Conservation (phyloP, 2,797 vertebrate genomes). For the Molossus molossus region DNA sequence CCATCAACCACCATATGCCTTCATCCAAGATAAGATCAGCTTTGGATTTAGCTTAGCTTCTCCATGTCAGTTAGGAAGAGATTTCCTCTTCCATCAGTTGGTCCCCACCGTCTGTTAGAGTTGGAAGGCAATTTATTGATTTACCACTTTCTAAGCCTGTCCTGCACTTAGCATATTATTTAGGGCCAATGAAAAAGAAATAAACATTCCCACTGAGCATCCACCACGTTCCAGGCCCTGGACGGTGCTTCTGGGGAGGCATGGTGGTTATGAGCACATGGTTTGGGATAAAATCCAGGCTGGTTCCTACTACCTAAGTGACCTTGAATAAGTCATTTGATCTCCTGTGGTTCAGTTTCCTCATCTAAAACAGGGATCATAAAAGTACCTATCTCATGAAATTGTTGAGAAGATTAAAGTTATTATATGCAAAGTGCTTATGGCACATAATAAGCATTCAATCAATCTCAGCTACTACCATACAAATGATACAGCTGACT, state of each 20-base stretch:
- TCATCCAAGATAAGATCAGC: neutral
- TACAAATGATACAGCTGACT: neutral
- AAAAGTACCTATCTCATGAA: neutral
- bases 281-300: neutral
- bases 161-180: neutral
- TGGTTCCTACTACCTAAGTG: neutral
- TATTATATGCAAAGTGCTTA: neutral
- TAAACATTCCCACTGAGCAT: neutral
- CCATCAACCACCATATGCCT: neutral
- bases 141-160: neutral
- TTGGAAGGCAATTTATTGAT: neutral
- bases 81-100: neutral
- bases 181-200: neutral
- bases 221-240: neutral
- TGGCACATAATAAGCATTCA: neutral
- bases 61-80: neutral
- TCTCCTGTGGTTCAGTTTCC: neutral
- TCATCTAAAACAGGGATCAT: neutral
- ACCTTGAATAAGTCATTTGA: neutral
- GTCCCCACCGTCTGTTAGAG: neutral
- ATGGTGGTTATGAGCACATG: neutral
- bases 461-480: neutral
- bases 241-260: neutral
- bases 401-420: neutral
- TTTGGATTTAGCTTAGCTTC: neutral